Percentiles rank a stretch among this genome's conserved stretches.
phyloP scores from a whole-genome alignment of 2,888 invertebrate species.

The Amphipoea lucens region DNA sequence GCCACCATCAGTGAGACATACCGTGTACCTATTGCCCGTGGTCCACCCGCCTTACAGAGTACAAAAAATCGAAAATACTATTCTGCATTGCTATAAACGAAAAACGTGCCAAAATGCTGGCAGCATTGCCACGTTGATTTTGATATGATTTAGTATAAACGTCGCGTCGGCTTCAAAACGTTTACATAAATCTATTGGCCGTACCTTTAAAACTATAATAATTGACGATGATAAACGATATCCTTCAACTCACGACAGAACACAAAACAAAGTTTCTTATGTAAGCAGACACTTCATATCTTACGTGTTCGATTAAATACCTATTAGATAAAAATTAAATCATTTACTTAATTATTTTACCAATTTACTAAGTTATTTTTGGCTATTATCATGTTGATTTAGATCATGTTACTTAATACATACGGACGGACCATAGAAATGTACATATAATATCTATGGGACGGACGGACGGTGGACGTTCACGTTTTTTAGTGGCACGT shows the following conservation, averaged over 20 bases:
- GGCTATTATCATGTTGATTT: not conserved
- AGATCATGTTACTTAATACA: not conserved
- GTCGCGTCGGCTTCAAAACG: not conserved
- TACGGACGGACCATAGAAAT: no score
- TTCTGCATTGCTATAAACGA: not conserved
- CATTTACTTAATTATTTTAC: slow-evolving; percentile 18
- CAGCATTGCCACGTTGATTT: not conserved
- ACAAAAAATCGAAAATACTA: not conserved
- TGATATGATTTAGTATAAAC: not conserved
- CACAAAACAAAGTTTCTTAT: not conserved
- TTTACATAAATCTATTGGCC: not conserved
- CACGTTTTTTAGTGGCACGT: no score
- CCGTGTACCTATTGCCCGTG: no score
- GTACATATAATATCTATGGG: no score
- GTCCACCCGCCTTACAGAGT: not conserved
- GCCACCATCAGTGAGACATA: no score
- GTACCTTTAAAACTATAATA: slow-evolving; percentile 16
- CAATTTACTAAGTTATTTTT: not conserved
- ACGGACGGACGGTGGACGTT: no score
- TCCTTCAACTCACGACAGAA: not conserved
- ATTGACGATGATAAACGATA: no score
- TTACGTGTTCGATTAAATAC: slow-evolving; percentile 16
- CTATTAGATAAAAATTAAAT: slow-evolving; percentile 19
- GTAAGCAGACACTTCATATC: slow-evolving; percentile 7
- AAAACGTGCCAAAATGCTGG: not conserved